Evolutionary conservation across 1,140 invertebrate genomes (phyloP).

Genomic region (Euglossa dilemma): DNA sequence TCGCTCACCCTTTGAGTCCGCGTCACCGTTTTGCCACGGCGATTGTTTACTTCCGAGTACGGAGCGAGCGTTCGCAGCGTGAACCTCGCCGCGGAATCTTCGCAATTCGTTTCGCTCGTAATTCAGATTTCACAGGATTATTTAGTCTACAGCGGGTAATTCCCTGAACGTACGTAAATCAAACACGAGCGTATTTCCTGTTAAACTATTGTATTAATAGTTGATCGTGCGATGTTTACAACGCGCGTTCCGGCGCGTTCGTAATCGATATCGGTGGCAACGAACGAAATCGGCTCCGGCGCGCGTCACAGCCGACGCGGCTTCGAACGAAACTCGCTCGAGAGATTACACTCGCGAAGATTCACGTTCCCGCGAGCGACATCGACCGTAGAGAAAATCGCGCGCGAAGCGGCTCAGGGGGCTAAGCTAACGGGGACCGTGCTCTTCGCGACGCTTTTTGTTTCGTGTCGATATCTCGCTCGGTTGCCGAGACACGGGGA

Average conservation of each 20-base stretch:
- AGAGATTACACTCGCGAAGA: too few species aligned
- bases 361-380: too few species aligned
- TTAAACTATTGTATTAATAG: constrained; percentile 1
- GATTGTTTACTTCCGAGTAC: too few species aligned
- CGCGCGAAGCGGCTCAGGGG: rapidly evolving
- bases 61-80: too few species aligned
- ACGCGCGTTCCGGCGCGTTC: background rate
- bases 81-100: too few species aligned
- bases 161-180: background rate
- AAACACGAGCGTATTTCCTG: background rate
- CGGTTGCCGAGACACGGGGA: background rate
- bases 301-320: background rate
- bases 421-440: background rate
- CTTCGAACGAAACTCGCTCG: background rate
- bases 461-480: background rate
- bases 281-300: background rate
- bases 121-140: background rate
- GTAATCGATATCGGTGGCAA: background rate
- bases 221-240: background rate
- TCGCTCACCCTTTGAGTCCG: too few species aligned
- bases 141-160: background rate
- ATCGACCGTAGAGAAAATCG: background rate
- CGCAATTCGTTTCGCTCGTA: background rate
- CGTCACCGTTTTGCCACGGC: too few species aligned
- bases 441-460: background rate